Conservation (phyloP, 2,797 vertebrate species). For the Kryptopterus vitreolus region DNA sequence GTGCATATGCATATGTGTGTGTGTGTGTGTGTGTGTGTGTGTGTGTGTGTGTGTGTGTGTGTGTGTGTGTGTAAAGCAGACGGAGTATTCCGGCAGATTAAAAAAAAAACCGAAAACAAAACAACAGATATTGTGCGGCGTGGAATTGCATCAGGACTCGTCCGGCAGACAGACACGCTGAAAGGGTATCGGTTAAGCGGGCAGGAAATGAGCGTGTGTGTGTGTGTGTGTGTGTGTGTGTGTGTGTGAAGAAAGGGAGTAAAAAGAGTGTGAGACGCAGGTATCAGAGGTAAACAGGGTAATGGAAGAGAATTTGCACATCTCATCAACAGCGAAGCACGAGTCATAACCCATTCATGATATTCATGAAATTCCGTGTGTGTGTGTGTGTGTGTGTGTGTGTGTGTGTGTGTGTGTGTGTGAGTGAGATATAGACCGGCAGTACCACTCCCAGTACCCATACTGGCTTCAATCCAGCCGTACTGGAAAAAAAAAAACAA, state of each 20-base stretch:
- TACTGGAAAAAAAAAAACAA: background rate
- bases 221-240: slow-evolving; percentile 11
- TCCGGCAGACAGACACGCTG: background rate
- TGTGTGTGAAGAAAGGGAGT: background rate
- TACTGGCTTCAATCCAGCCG: background rate
- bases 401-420: slow-evolving; percentile 13
- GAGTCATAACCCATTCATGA: slow-evolving; percentile 29
- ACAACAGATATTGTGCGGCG: background rate
- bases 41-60: background rate
- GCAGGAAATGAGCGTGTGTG: background rate
- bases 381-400: slow-evolving; percentile 11
- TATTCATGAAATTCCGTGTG: slow-evolving; percentile 21
- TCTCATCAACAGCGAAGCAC: slow-evolving; percentile 19
- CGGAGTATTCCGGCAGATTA: slow-evolving; percentile 15
- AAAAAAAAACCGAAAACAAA: too few species aligned
- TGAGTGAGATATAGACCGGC: background rate
- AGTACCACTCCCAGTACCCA: background rate
- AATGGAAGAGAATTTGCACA: slow-evolving; percentile 8
- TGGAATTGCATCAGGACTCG: slow-evolving; percentile 19
- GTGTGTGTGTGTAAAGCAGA: background rate
- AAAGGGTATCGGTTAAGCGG: slow-evolving; percentile 5
- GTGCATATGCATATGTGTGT: background rate
- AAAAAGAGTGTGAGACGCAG: background rate
- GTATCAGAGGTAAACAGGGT: background rate
- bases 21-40: background rate